Evolutionary conservation across 1,140 invertebrate genomes (phyloP).

Genomic region (Ceratina japonica): DNA sequence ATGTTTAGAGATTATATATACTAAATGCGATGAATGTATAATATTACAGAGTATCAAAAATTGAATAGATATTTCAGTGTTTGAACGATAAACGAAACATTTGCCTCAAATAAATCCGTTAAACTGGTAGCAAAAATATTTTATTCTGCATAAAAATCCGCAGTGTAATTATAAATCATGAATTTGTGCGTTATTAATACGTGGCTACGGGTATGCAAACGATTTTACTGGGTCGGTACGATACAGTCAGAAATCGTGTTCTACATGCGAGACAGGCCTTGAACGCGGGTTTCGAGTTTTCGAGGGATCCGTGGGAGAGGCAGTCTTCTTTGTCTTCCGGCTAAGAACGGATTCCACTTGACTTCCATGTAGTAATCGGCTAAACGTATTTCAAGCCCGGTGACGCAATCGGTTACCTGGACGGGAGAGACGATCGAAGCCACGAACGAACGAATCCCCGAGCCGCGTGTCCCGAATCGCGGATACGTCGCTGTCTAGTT

Average conservation of each 20-base stretch:
- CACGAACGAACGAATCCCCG: background rate
- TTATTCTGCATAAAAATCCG: too few relatives aligned
- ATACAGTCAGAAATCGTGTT: background rate
- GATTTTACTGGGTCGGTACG: constrained; percentile 3
- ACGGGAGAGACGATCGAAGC: constrained; percentile 7
- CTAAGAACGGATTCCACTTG: constrained; percentile 41
- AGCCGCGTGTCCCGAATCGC: background rate
- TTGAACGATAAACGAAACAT: too few relatives aligned
- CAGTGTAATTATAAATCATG: too few relatives aligned
- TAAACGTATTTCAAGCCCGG: constrained; percentile 46
- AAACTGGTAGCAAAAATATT: too few relatives aligned
- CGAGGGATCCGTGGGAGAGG: constrained; percentile 17
- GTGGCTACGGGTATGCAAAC: background rate
- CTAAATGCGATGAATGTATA: too few relatives aligned
- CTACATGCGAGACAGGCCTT: constrained; percentile 33
- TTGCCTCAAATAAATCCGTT: too few relatives aligned
- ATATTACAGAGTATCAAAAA: too few relatives aligned
- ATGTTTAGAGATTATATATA: too few relatives aligned
- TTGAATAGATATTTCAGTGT: too few relatives aligned
- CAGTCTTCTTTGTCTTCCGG: constrained; percentile 50
- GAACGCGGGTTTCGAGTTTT: constrained; percentile 42
- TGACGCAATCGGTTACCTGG: constrained; percentile 57
- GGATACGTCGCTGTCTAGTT: constrained; percentile 11
- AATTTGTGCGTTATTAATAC: constrained; percentile 13
- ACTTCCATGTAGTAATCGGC: constrained; percentile 44